Evolutionary conservation across 2,888 invertebrate species (phyloP).

Genomic region (Heteromyza rotundicornis): DNA sequence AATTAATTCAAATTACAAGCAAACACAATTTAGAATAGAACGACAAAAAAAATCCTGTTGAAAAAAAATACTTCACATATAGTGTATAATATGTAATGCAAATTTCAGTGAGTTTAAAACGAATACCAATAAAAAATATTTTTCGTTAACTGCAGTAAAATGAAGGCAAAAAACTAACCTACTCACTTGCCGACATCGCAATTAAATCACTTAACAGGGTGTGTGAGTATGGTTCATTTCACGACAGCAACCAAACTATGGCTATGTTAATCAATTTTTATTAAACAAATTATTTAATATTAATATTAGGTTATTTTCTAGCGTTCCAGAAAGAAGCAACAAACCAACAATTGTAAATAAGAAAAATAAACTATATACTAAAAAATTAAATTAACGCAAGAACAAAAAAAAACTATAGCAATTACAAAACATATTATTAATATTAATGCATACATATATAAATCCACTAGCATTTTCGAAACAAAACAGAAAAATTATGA

Average conservation of each 20-base stretch:
- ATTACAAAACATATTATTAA: constrained; percentile 25
- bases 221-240: no score
- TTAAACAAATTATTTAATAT: no score
- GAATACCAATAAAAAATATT: constrained; percentile 20
- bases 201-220: constrained; percentile 12
- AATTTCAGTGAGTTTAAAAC: constrained; percentile 3
- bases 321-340: no score
- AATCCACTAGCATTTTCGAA: constrained; percentile 1
- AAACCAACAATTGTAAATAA: constrained; percentile 5
- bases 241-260: constrained; percentile 11
- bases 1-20: constrained; percentile 19
- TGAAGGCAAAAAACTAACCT: no score
- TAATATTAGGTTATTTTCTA: background rate
- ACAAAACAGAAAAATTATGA: constrained; percentile 14
- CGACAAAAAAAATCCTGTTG: constrained; percentile 1
- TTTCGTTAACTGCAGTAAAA: constrained; percentile 32
- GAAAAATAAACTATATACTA: background rate
- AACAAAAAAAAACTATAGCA: constrained; percentile 26
- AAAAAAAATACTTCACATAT: no score
- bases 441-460: constrained; percentile 1
- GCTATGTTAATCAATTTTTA: background rate
- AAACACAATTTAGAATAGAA: constrained; percentile 25
- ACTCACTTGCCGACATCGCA: no score
- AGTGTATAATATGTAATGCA: constrained; percentile 10
- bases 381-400: background rate